Evolutionary conservation across 2,113 vertebrate species (phyloP).

Genomic region (Phylloscopus trochilus): DNA sequence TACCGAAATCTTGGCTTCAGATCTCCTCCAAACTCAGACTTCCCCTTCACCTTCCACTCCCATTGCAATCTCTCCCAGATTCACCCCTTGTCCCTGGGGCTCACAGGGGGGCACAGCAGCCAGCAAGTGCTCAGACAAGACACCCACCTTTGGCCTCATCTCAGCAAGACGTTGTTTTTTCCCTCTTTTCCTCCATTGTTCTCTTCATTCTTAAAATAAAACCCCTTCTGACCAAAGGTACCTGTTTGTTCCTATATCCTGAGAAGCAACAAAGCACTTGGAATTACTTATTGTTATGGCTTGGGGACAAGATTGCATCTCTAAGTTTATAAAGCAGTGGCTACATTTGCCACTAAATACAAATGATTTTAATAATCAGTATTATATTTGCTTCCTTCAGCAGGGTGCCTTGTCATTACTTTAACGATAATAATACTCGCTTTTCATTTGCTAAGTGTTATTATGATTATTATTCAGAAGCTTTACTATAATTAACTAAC

Average conservation of each 20-base stretch:
- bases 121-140: neutral
- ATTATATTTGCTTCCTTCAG: conserved; percentile 54
- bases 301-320: conserved; percentile 49
- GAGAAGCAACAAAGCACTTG: conserved; percentile 32
- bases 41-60: neutral
- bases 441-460: conserved; percentile 63
- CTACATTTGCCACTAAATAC: conserved; percentile 55
- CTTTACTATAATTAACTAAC: conserved; percentile 63
- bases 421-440: conserved; percentile 39
- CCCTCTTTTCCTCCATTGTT: neutral
- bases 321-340: conserved; percentile 36
- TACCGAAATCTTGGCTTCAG: neutral
- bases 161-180: neutral
- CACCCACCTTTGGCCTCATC: neutral
- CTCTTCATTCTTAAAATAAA: conserved; percentile 8
- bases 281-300: conserved; percentile 48
- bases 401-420: conserved; percentile 60
- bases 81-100: neutral
- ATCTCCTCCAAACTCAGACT: neutral
- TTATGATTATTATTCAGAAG: conserved; percentile 63
- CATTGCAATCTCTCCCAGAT: neutral
- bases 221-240: neutral
- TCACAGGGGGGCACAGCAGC: neutral
- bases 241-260: conserved; percentile 7
- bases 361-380: conserved; percentile 65